Conservation (phyloP, 2,888 invertebrate species). For the Ethmia dodecea region DNA sequence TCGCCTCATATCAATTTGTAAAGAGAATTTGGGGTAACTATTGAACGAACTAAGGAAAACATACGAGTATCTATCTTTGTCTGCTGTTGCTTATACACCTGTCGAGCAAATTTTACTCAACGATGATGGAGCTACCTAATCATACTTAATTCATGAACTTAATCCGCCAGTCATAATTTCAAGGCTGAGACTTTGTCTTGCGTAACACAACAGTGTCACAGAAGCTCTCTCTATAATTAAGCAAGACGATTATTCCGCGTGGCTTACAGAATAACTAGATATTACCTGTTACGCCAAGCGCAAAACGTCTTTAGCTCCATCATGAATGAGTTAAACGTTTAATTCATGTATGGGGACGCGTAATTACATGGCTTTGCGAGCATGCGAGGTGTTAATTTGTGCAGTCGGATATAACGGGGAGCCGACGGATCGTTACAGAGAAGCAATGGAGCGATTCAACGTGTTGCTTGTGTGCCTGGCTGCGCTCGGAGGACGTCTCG, state of each 20-base stretch:
- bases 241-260: slow-evolving; percentile 26
- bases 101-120: too few relatives aligned
- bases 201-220: slow-evolving; percentile 15
- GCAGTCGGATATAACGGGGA: slow-evolving; percentile 14
- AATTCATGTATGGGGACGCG: slow-evolving; percentile 28
- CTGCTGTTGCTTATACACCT: too few relatives aligned
- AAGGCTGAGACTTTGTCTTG: background rate
- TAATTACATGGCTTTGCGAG: slow-evolving; percentile 33
- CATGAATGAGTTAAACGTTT: slow-evolving; percentile 28
- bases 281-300: slow-evolving; percentile 10
- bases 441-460: slow-evolving; percentile 26
- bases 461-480: slow-evolving; percentile 26
- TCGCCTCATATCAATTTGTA: slow-evolving; percentile 14
- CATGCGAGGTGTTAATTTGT: slow-evolving; percentile 19
- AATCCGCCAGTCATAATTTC: background rate
- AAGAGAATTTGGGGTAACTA: slow-evolving; percentile 5
- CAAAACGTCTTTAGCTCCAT: slow-evolving; percentile 13
- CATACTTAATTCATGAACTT: background rate
- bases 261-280: slow-evolving; percentile 21
- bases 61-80: too few relatives aligned
- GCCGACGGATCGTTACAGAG: slow-evolving; percentile 24
- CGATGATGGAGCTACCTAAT: too few relatives aligned
- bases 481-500: slow-evolving; percentile 6
- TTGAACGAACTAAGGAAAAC: too few relatives aligned
- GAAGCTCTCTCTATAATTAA: slow-evolving; percentile 25